Evolutionary conservation across 2,888 invertebrate species (phyloP), one percentile per base, ranked within the genome.

Genomic region (Salpingus planirostris): DNA sequence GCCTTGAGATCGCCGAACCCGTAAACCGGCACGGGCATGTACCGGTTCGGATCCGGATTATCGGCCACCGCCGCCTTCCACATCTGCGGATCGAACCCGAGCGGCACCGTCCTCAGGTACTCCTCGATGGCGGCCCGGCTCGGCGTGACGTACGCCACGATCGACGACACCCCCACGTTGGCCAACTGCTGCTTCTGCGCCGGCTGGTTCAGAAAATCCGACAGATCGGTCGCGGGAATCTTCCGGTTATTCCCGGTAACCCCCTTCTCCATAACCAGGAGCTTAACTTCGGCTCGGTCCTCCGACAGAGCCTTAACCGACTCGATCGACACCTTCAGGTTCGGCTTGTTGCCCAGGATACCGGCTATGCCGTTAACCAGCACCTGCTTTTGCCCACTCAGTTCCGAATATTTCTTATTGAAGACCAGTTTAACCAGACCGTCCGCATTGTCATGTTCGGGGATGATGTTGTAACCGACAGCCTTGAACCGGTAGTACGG

Each of bases 1-100:
- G 82, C 80, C 59, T 83, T 82, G 4, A 81, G 67, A 62, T 84
- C 82, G 18, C 74, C 70, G 57, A 96, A 95, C 1, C 97, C 97
- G 43, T 93, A 78, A 63, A 97, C 84, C 0, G 95, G 91, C 7
- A 92, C 87, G 0, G 97, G 97, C 54, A 98, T 82, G 51, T 91
- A 85, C 52, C 80, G 80, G 18, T 76, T 77, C 1, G 89, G 78
- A 63, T 96, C 88, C 0, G 97, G 98, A 68, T 98, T 98, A 56
- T 96, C 95, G 14, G 82, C 68, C 54, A 92, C 91, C 0, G 96
- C 96, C 62, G 97, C 95, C 54, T 87, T 83, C 98, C 98, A 98
- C 50, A 96, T 70, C 38, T 90, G 72, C 27, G 82, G 79, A 62
- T 95, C 92, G 55, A 96, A 85, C n/a, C 92, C 87, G 15, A 78